Base-by-base conservation (phyloP, 2,888 invertebrate genomes). In the Tenthredo scrophulariae region DNA sequence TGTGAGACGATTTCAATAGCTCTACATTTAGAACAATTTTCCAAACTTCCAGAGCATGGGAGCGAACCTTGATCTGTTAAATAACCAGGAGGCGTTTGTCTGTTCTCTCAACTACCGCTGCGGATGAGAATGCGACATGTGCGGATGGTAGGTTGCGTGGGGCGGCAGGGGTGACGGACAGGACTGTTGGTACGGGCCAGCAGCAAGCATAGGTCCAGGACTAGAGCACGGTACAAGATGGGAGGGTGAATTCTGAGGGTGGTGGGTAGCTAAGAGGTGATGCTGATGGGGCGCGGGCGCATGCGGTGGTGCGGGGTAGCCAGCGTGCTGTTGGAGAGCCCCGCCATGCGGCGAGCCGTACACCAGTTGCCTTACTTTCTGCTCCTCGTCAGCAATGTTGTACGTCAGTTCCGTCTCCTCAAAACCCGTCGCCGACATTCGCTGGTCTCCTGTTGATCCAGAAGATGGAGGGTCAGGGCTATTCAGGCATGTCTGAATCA, bases 351-450 rank as follows among this genome's bases (percentile, higher is more conserved):
- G 95, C 91, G 96, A 96, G 89, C 93, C 93, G 95, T 97, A 98
- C 95, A 97, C 97, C 96, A 98, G 96, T 96, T 98, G 98, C 95
- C 98, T 98, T 97, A 98, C 98, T 98, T 98, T 98, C 96, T 97
- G 97, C 94, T 98, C 97, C 95, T 98, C 98, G 95, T 98, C 98
- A 94, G 97, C 97, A 94, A 98, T 97, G 95, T 97, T 98, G 96
- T 98, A 99, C 92, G 98, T 98, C 92, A 99, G 96, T 95, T 99
- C 99, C 88, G 99, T 98, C 94, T 99, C 99, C 95, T 99, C 99
- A 95, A 98, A 99, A 91, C 99, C 99, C 85, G 98, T 98, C 87
- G 99, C 99, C 86, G 98, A 98, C 99, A 99, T 99, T 90, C 99
- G 96, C 94, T 99, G 99, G 94, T 99, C 98, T 88, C 96, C 96